phyloP scores from a whole-genome alignment of 2,113 vertebrate genomes.

The Podocnemis expansa region DNA sequence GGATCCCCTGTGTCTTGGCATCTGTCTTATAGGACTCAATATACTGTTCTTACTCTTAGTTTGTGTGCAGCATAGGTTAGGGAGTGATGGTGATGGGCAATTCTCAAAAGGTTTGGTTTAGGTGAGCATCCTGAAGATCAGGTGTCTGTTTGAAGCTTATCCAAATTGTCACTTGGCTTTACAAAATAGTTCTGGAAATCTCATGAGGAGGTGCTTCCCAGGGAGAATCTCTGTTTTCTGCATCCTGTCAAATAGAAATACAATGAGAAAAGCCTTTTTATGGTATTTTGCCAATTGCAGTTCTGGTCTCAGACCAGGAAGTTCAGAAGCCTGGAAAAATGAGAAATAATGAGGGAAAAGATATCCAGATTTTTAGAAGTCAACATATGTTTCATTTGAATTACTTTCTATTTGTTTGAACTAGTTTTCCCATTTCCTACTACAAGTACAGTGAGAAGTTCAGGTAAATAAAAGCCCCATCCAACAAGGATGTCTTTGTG shows the following conservation, averaged over 20 bases:
- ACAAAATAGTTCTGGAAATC: background rate
- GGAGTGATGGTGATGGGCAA: background rate
- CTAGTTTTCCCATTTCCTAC: fast-evolving
- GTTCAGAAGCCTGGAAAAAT: background rate
- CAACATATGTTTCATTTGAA: background rate
- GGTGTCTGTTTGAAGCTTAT: background rate
- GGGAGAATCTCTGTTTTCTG: background rate
- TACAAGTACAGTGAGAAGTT: background rate
- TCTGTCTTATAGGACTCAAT: background rate
- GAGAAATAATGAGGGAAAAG: background rate
- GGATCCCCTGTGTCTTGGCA: background rate
- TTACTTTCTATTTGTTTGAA: background rate
- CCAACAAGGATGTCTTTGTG: background rate
- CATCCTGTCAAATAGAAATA: fast-evolving
- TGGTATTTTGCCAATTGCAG: background rate
- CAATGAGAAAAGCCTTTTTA: background rate
- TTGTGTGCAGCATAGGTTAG: background rate
- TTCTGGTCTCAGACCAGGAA: background rate
- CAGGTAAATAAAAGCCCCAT: fast-evolving
- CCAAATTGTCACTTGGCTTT: background rate
- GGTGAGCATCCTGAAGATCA: slow-evolving; percentile 9
- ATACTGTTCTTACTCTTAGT: background rate
- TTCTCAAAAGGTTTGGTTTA: slow-evolving; percentile 5
- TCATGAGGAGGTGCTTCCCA: background rate
- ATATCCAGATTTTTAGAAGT: background rate